Base-by-base conservation (phyloP, 2,888 invertebrate genomes). In the Caenorhabditis japonica region DNA sequence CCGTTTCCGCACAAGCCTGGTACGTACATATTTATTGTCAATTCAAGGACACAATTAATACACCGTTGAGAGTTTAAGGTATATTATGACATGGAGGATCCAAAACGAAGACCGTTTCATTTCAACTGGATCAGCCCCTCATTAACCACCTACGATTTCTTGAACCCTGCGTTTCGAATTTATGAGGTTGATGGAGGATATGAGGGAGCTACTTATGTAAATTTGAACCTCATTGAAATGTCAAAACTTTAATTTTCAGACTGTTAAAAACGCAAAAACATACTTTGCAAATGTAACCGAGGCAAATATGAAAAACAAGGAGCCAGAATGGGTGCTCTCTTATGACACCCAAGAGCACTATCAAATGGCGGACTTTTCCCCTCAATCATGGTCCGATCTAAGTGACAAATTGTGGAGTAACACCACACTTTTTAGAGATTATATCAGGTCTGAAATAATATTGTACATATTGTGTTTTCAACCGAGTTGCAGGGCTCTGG, bases 101-200 rank as follows among this genome's bases (percentile, higher is more conserved):
- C 75, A 21, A 76, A 69, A 30, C 72, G 77, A 1, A 71, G 82
- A 27, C 80, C 83, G 8, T 81, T 82, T 58, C 80, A 82, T 55
- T 80, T 80, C 75, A 81, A 79, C 49, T 83, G 80, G 79, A 93
- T 94, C 69, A 93, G 92, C 0, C 94, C 94, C 23, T 93, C 93
- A 81, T 89, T 93, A 15, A 94, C 94, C 0, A 89, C 92, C 0
- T 94, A 91, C 83, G 88, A 91, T 0, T 89, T 91, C 84, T 91
- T 93, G 66, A 94, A 97, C 88, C 94, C 96, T 0, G 94, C 94
- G 23, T 95, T 93, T 85, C 91, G 97, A 87, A 94, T 97, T 89
- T 97, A 96, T 88, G 94, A 94, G 85, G 92, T 96, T 2, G 96
- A 97, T 87, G 95, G 95, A 0, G 94, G 95, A 88, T 77, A 85